Conservation (phyloP, 2,888 invertebrate genomes). For the Eutolmus rufibarbis region DNA sequence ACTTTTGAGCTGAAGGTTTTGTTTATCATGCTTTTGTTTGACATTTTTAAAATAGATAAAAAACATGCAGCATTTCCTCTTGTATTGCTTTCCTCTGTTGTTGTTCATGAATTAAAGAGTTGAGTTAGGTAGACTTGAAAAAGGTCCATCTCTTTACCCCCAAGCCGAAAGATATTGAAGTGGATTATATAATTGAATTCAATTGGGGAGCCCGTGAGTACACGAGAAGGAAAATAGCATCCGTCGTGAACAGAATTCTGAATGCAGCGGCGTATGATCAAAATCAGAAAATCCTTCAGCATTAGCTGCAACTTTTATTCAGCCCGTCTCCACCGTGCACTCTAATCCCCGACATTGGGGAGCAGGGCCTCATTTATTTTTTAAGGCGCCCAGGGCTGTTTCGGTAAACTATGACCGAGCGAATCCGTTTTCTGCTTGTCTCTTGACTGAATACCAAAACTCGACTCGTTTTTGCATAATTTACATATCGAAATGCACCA, state of each 20-base stretch:
- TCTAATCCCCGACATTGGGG: background rate
- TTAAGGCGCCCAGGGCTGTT: background rate
- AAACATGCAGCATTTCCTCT: no score
- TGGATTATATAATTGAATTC: background rate
- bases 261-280: background rate
- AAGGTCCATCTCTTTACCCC: no score
- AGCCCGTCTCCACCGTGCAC: background rate
- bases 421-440: slow-evolving; percentile 16
- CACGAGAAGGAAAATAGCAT: background rate
- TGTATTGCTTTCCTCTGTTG: no score
- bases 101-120: no score
- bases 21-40: no score
- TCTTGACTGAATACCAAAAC: slow-evolving; percentile 5
- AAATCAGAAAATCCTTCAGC: background rate
- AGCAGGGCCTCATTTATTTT: background rate
- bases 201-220: background rate
- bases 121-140: no score
- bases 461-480: slow-evolving; percentile 24
- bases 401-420: slow-evolving; percentile 6
- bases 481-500: slow-evolving; percentile 22
- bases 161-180: background rate
- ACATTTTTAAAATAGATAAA: no score
- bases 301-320: slow-evolving; percentile 7
- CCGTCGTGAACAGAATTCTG: background rate
- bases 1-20: no score